Evolutionary conservation across 2,888 invertebrate species (phyloP), one percentile per base, ranked within the genome.

Genomic region (Emmelina monodactyla): DNA sequence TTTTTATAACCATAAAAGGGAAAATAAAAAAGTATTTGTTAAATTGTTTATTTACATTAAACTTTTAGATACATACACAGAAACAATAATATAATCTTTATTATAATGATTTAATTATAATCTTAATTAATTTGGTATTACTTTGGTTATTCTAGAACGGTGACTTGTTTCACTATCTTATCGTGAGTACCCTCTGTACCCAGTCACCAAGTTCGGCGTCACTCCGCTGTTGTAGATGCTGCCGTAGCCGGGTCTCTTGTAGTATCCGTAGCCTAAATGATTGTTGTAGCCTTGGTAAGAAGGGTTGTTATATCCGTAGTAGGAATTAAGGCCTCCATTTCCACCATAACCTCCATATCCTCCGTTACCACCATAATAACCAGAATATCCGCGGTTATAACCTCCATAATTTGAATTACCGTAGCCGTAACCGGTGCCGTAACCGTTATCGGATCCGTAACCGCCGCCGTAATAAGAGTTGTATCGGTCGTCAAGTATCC

Each of bases 231-330:
- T 68, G 43, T 79, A 79, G 40, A 79, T 73, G 38, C 58, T 72
- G 2, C 78, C 68, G 38, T 62, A 59, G 12, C 69, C 65, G 1
- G 62, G 56, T 39, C 58, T 61, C 39, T 60, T 62, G 41, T 82
- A 80, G 50, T 85, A 85, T 29, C 85, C 85, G 45, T 79, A 83
- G n/a, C 85, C 85, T 16, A 82, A 66, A 59, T 85, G 82, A n/a
- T n/a, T n/a, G 34, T 82, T 69, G 16, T 67, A 70, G 4, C 83
- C 82, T 53, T 64, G 64, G 47, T 85, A 84, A 42, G 59, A 58
- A 1, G 83, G 82, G 52, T 73, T 82, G 54, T 76, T 82, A 55
- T 85, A 85, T 5, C 85, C 85, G 31, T 69, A 75, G 50, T 85
- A 85, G 19, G 85, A 83, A 33, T 56, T 67, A 1, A 84, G 54